Conservation (phyloP, 53 echinoderm and acorn worm genomes). For the Patiria pectinifera region DNA sequence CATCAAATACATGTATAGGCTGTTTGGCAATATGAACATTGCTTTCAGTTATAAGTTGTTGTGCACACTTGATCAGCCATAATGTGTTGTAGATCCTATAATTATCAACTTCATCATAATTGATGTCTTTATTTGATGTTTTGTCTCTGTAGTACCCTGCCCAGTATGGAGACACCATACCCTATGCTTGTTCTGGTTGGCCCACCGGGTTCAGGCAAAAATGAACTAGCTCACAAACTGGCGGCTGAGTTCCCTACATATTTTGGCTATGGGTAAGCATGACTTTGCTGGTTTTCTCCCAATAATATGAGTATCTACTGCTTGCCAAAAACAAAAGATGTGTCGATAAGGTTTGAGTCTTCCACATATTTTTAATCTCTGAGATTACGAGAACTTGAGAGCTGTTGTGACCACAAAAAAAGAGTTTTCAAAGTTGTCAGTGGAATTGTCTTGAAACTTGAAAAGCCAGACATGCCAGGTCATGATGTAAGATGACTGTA, state of each 20-base stretch:
- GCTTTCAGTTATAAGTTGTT: too few relatives aligned
- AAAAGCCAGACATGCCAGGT: too few relatives aligned
- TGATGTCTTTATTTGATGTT: not conserved
- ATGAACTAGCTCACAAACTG: constrained; percentile 81
- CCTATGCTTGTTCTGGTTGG: constrained; percentile 92
- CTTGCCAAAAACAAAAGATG: not conserved
- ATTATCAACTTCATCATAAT: not conserved
- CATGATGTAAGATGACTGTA: too few relatives aligned
- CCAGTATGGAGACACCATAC: constrained; percentile 93
- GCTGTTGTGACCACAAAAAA: too few relatives aligned
- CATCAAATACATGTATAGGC: too few relatives aligned
- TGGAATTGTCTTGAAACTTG: too few relatives aligned
- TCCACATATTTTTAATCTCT: too few relatives aligned
- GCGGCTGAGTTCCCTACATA: constrained; percentile 83
- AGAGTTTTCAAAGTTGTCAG: too few relatives aligned
- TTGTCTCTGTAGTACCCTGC: constrained; percentile 74
- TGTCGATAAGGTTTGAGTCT: not conserved
- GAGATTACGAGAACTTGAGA: too few relatives aligned
- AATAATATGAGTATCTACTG: not conserved
- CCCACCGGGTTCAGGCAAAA: constrained; percentile 87
- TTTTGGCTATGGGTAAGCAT: constrained; percentile 95
- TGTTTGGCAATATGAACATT: too few relatives aligned
- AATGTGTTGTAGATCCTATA: too few relatives aligned
- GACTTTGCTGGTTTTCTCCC: not conserved
- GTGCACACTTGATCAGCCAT: too few relatives aligned